These are phyloP conservation scores for Chrysemys picta DNA, from an alignment of 2,113 vertebrate genomes.

Conservation along the genomic window DNA sequence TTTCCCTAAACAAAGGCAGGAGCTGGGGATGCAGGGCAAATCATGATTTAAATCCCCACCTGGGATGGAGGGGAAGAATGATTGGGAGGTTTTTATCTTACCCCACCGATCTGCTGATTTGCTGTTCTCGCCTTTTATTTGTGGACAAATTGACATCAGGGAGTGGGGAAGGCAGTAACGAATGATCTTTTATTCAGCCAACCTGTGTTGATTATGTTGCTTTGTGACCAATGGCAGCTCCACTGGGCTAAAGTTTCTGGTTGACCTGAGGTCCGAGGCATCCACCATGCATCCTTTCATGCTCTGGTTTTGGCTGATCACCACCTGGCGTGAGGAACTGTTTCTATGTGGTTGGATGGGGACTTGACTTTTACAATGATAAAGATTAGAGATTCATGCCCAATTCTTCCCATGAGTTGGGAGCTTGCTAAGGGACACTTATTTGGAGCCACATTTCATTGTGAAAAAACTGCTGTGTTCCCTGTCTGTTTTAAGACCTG, in stretches of 20 bases:
- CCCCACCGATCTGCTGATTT: neutral
- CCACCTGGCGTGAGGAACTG: neutral
- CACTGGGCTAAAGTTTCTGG: neutral
- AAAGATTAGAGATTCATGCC: neutral
- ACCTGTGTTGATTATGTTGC: neutral
- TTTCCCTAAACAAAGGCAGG: neutral
- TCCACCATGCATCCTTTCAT: neutral
- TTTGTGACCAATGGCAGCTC: neutral
- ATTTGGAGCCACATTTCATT: neutral
- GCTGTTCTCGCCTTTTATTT: neutral
- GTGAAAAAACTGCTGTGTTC: neutral
- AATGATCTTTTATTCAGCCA: neutral
- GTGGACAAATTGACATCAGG: neutral
- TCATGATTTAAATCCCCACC: neutral
- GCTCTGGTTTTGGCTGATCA: neutral
- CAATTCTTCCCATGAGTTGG: neutral
- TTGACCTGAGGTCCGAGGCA: neutral
- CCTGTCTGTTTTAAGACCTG: neutral
- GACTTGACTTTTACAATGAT: neutral
- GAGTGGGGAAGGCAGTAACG: neutral
- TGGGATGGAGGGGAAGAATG: neutral
- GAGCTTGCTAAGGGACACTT: neutral
- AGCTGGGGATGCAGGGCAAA: neutral
- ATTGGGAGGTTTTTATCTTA: neutral
- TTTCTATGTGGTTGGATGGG: neutral